Conservation (phyloP, 2,888 invertebrate genomes). For the Hydrotaea cyrtoneurina region DNA sequence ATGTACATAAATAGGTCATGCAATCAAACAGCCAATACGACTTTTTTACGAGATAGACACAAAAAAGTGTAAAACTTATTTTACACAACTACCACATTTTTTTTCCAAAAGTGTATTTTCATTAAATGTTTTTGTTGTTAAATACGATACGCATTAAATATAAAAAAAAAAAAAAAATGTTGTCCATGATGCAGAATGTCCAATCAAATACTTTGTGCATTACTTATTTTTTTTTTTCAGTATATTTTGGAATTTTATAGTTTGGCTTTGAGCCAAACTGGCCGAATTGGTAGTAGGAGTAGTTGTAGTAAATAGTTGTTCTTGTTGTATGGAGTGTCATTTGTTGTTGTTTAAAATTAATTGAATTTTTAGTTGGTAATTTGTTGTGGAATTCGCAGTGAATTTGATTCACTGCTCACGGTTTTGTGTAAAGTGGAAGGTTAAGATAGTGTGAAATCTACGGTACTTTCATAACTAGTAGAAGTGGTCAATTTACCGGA, state of each 20-base stretch:
- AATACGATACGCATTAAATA: slow-evolving; percentile 3
- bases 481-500: slow-evolving; percentile 73
- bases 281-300: too few relatives aligned
- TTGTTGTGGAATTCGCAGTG: background rate
- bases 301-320: background rate
- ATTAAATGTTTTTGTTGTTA: background rate
- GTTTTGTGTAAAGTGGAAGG: slow-evolving; percentile 4
- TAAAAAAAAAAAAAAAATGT: background rate
- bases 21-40: slow-evolving; percentile 19
- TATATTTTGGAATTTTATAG: background rate
- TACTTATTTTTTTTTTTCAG: background rate
- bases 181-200: too few relatives aligned
- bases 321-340: slow-evolving; percentile 7
- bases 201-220: too few relatives aligned
- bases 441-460: background rate
- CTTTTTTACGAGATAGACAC: background rate
- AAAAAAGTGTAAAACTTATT: background rate
- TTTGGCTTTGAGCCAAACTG: background rate
- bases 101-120: background rate
- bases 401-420: slow-evolving; percentile 13
- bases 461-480: background rate
- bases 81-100: background rate
- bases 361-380: slow-evolving; percentile 6
- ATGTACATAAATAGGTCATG: slow-evolving; percentile 2
- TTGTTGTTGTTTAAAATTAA: background rate